These are phyloP conservation scores for Eudasyphora cyanicolor DNA, from an alignment of 2,888 invertebrate genomes.

Conservation along the genomic window DNA sequence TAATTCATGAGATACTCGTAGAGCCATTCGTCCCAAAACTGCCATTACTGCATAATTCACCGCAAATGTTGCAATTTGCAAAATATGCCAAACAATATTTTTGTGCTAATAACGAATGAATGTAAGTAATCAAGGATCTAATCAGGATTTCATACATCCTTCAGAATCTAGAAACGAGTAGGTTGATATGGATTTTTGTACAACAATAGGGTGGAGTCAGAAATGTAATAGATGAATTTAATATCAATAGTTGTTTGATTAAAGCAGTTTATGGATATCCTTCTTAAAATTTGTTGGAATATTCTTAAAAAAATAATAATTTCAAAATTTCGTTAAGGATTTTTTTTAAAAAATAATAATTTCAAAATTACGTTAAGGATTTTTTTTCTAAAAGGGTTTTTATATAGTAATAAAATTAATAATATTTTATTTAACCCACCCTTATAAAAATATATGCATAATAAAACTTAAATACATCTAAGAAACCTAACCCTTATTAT, in stretches of 20 bases:
- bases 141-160: neutral
- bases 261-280: neutral
- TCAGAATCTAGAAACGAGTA: neutral
- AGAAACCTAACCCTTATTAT: no score
- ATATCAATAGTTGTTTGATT: neutral
- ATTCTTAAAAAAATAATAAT: no score
- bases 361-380: no score
- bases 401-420: no score
- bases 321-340: no score
- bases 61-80: neutral
- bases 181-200: neutral
- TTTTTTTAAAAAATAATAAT: no score
- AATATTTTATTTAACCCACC: no score
- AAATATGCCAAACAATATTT: neutral
- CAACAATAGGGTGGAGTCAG: neutral
- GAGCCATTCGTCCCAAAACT: neutral
- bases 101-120: neutral
- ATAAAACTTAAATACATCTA: no score
- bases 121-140: neutral
- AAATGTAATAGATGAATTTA: neutral
- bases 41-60: neutral
- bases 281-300: no score
- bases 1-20: no score
- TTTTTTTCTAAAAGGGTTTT: no score
- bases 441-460: no score